Evolutionary conservation across 2,797 vertebrate species (phyloP).

Genomic region (Mormyrus hasselquistii): DNA sequence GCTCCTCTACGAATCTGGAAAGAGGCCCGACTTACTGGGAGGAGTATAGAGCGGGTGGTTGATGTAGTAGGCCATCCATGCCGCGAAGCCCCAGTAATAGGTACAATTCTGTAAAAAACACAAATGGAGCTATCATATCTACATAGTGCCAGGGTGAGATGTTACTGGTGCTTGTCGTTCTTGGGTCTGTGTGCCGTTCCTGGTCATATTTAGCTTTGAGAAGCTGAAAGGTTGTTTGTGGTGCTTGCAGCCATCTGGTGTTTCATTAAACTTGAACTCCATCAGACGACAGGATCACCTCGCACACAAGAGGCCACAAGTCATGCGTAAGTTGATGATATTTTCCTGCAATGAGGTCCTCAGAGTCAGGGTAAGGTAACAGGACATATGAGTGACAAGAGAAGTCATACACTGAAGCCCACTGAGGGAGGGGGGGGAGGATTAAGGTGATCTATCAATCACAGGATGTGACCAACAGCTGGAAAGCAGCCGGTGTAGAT

Average conservation of each 20-base stretch:
- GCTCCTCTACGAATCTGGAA: background rate
- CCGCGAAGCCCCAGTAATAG: slow-evolving; percentile 94
- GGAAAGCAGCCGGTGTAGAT: background rate
- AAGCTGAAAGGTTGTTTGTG: background rate
- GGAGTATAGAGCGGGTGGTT: slow-evolving; percentile 91
- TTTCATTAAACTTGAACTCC: background rate
- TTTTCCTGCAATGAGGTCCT: background rate
- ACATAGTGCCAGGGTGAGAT: background rate
- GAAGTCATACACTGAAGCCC: background rate
- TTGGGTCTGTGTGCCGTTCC: background rate
- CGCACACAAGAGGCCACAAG: background rate
- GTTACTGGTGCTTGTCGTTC: background rate
- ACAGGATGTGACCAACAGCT: background rate
- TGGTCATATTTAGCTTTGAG: background rate
- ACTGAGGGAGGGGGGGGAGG: background rate
- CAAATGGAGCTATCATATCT: background rate
- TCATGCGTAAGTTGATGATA: background rate
- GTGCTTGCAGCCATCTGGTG: background rate
- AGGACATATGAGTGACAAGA: background rate
- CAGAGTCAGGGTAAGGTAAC: background rate
- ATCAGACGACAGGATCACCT: background rate
- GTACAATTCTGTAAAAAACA: slow-evolving; percentile 76
- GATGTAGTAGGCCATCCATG: slow-evolving; percentile 95
- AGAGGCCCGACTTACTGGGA: slow-evolving; percentile 68
- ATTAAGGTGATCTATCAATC: background rate